Evolutionary conservation across 2,888 invertebrate genomes (phyloP).

Genomic region (Hyles lineata): DNA sequence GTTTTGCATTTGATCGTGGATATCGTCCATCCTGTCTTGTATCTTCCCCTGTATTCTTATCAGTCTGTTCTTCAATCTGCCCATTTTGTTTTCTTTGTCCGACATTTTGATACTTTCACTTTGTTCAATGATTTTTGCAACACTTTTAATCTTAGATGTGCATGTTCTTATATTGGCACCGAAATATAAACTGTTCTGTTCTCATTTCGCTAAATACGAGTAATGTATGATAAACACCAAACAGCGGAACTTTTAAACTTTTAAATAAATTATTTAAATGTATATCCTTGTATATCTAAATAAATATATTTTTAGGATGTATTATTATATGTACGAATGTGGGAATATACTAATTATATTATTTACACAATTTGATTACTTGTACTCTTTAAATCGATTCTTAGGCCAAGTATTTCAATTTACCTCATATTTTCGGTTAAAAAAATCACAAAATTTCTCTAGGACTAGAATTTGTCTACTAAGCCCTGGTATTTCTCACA

Average conservation of each 20-base stretch:
- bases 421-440: no score
- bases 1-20: slow-evolving; percentile 76
- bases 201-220: neutral
- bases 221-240: neutral
- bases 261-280: neutral
- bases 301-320: no score
- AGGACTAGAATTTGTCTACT: no score
- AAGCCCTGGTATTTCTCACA: no score
- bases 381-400: no score
- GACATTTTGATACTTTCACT: slow-evolving; percentile 50
- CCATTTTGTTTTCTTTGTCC: slow-evolving; percentile 71
- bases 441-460: no score
- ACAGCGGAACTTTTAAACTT: neutral
- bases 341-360: no score
- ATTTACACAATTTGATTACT: no score
- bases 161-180: slow-evolving; percentile 28
- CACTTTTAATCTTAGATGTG: slow-evolving; percentile 16
- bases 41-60: slow-evolving; percentile 73
- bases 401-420: no score
- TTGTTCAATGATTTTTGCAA: slow-evolving; percentile 18
- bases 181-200: neutral
- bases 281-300: no score
- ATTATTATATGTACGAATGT: no score
- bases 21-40: slow-evolving; percentile 73
- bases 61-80: slow-evolving; percentile 64